Percentiles rank a stretch among this genome's conserved stretches.
Evolutionary conservation across 2,888 invertebrate species (phyloP).

Genomic region (Agrochola litura): DNA sequence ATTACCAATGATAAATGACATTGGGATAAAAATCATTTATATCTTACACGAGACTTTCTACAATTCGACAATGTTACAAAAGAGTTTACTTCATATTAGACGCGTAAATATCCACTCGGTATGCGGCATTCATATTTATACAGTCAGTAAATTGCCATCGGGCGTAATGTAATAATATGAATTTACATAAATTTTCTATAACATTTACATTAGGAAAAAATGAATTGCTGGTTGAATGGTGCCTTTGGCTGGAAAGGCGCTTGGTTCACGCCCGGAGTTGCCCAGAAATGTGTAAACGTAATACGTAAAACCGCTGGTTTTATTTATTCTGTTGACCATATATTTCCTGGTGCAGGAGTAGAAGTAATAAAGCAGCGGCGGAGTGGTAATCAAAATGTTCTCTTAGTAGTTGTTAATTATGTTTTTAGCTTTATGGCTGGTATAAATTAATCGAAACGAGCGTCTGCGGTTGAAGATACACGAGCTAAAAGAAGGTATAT

Average conservation of each 20-base stretch:
- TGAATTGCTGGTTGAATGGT: constrained; percentile 81
- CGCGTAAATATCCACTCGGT: constrained; percentile 75
- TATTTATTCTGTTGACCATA: constrained; percentile 62
- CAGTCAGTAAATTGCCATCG: constrained; percentile 83
- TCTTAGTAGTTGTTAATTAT: constrained; percentile 54
- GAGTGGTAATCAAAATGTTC: constrained; percentile 57
- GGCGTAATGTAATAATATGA: constrained; percentile 87
- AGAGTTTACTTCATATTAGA: constrained; percentile 73
- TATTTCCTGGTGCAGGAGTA: constrained; percentile 54
- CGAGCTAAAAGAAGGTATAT: not conserved
- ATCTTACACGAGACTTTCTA: constrained; percentile 71
- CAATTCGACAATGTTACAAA: constrained; percentile 69
- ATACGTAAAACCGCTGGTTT: constrained; percentile 51
- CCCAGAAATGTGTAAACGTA: constrained; percentile 54
- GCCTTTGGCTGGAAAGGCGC: constrained; percentile 57
- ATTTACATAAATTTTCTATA: constrained; percentile 89
- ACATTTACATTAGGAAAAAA: constrained; percentile 89
- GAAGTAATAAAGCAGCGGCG: constrained; percentile 54
- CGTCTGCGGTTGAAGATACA: constrained; percentile 12
- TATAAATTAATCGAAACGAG: constrained; percentile 29
- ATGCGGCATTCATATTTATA: constrained; percentile 85
- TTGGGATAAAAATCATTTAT: constrained; percentile 63
- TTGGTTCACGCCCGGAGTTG: constrained; percentile 54
- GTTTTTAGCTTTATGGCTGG: constrained; percentile 35
- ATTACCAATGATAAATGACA: constrained; percentile 64